These are phyloP conservation scores for Bubo blakistoni DNA, from an alignment of 2,113 vertebrate genomes.

Conservation along the genomic window DNA sequence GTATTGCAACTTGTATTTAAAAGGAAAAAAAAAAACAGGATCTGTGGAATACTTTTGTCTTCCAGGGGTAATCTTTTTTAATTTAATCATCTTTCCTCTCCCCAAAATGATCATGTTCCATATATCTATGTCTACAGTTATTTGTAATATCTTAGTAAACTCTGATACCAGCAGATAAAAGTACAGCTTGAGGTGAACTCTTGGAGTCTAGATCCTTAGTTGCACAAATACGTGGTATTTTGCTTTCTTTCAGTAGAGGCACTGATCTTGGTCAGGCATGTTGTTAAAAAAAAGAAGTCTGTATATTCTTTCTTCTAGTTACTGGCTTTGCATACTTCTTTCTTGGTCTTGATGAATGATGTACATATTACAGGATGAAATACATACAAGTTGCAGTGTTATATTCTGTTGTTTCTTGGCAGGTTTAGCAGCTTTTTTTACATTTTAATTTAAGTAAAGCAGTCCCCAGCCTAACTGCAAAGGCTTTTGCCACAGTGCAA, in stretches of 20 bases:
- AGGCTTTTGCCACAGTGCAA: background rate
- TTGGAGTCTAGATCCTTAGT: background rate
- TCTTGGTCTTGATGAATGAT: background rate
- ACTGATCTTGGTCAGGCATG: background rate
- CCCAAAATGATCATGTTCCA: background rate
- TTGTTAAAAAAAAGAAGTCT: background rate
- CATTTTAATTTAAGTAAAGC: background rate
- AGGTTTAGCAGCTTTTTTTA: background rate
- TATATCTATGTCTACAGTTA: background rate
- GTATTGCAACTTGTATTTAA: background rate
- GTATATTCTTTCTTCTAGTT: background rate
- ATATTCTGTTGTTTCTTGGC: background rate
- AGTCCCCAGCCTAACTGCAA: background rate
- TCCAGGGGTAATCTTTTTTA: background rate
- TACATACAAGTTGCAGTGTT: background rate
- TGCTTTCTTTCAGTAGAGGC: background rate
- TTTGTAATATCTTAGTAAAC: background rate
- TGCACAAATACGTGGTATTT: background rate
- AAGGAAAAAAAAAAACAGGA: background rate
- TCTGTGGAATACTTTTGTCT: background rate
- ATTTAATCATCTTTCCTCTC: background rate
- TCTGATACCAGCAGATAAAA: background rate
- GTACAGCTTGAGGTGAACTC: background rate
- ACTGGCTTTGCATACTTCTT: background rate
- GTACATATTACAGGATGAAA: background rate